These are phyloP conservation scores for Sepiola atlantica DNA, from an alignment of 2,888 invertebrate species.

Conservation along the genomic window DNA sequence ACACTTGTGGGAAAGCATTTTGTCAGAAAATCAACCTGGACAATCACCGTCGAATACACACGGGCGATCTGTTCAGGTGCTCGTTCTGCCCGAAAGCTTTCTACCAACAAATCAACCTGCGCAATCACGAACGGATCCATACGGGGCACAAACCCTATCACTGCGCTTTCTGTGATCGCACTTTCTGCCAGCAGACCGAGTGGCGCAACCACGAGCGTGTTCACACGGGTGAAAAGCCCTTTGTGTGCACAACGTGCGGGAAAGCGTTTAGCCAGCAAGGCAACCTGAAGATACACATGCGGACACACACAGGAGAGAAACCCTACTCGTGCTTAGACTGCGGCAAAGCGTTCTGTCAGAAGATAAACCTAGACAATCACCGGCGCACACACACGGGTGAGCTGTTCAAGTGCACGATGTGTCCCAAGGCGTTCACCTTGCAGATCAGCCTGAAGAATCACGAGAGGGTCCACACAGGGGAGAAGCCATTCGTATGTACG, in stretches of 20 bases:
- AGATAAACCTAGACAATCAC: conserved; percentile 41
- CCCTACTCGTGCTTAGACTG: conserved; percentile 38
- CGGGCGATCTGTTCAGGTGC: conserved; percentile 42
- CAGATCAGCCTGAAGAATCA: conserved; percentile 44
- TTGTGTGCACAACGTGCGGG: neutral
- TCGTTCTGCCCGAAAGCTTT: conserved; percentile 41
- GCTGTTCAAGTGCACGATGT: conserved; percentile 44
- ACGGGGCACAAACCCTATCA: conserved; percentile 32
- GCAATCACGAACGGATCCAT: conserved; percentile 36
- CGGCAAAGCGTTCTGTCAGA: conserved; percentile 38
- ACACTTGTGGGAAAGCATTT: conserved; percentile 36
- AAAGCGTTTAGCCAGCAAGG: conserved; percentile 41
- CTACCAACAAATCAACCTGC: conserved; percentile 40
- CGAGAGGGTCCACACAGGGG: conserved; percentile 41
- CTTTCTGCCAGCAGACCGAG: conserved; percentile 42
- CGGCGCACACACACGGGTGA: conserved; percentile 36
- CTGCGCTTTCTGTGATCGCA: conserved; percentile 39
- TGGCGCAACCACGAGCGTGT: conserved; percentile 39
- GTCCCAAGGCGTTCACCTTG: conserved; percentile 38
- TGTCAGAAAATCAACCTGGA: conserved; percentile 39
- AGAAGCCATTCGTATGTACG: conserved; percentile 37
- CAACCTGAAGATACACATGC: conserved; percentile 38
- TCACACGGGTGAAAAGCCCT: neutral
- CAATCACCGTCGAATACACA: conserved; percentile 40
- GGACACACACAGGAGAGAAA: conserved; percentile 37